These are phyloP conservation scores for Anarsia innoxiella DNA, from an alignment of 2,888 invertebrate species.

Conservation along the genomic window DNA sequence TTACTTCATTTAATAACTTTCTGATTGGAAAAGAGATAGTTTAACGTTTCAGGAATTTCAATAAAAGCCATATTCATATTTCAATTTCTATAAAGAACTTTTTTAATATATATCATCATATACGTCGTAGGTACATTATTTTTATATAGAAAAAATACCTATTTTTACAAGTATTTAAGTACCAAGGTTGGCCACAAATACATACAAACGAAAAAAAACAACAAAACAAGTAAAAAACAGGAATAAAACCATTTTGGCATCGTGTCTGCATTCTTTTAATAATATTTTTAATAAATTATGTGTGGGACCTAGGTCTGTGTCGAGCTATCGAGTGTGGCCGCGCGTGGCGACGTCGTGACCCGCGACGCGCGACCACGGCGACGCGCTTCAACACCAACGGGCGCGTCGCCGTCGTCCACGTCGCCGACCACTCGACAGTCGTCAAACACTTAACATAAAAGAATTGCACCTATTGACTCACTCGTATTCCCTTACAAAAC, in stretches of 20 bases:
- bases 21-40: no score
- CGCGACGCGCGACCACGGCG: constrained; percentile 15
- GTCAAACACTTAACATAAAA: constrained; percentile 56
- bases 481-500: constrained; percentile 62
- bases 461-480: constrained; percentile 72
- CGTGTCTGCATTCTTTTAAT: constrained; percentile 65
- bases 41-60: constrained; percentile 47
- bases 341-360: constrained; percentile 14
- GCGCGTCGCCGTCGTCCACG: constrained; percentile 9
- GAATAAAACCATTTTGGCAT: constrained; percentile 75
- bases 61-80: constrained; percentile 65
- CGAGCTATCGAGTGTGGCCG: constrained; percentile 16
- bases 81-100: constrained; percentile 71
- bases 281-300: constrained; percentile 57
- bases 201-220: constrained; percentile 72
- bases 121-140: constrained; percentile 71
- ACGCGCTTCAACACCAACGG: constrained; percentile 15
- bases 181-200: constrained; percentile 74
- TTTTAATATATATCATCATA: constrained; percentile 69
- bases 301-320: constrained; percentile 44
- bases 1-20: no score
- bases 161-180: constrained; percentile 73
- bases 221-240: constrained; percentile 73
- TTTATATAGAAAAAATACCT: constrained; percentile 73
- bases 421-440: constrained; percentile 21